Conservation (phyloP, 2,797 vertebrate genomes). For the Lacerta bilineata region DNA sequence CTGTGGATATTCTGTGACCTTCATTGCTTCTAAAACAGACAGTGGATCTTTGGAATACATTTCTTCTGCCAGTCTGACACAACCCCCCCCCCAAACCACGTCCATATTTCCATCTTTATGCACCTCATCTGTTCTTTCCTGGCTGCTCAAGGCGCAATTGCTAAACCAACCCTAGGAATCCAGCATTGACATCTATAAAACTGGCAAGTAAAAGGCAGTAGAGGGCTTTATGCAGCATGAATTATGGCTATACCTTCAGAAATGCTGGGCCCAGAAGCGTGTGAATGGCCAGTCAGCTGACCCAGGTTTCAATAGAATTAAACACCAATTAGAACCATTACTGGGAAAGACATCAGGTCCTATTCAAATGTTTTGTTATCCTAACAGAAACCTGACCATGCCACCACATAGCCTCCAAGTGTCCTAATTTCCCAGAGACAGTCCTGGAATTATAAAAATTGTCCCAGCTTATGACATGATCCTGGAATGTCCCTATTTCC, state of each 20-base stretch:
- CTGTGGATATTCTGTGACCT: not conserved
- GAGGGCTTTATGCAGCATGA: not conserved
- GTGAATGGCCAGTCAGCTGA: not conserved
- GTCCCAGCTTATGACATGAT: no score
- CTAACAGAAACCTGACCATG: not conserved
- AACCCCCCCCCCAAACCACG: no score
- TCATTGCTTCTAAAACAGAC: not conserved
- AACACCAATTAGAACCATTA: not conserved
- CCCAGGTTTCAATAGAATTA: not conserved
- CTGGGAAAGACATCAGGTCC: not conserved
- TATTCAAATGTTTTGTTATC: constrained; percentile 5
- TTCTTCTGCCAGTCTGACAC: not conserved
- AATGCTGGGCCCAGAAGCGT: not conserved
- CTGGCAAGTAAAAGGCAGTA: not conserved
- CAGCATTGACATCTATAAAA: not conserved
- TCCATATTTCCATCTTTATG: not conserved
- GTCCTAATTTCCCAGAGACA: no score
- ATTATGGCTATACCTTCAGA: not conserved
- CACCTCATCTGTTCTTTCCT: not conserved
- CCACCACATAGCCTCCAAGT: not conserved
- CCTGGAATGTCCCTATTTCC: no score
- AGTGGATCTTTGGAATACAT: not conserved
- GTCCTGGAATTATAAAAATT: no score
- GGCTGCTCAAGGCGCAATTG: not conserved
- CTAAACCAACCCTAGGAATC: not conserved